Conservation (phyloP, 2,113 vertebrate genomes). For the mouse (Mus musculus) region GRCm39 chr2:15415001-15415500, state of each 20-base stretch:
- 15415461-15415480: too few species aligned
- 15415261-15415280: too few species aligned
- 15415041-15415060: not conserved
- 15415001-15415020: not conserved
- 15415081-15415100: not conserved
- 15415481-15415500: too few species aligned
- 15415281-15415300: too few species aligned
- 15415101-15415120: not conserved
- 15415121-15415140: not conserved
- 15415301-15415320: too few species aligned
- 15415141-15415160: not conserved
- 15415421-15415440: too few species aligned
- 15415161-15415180: not conserved
- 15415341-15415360: too few species aligned
- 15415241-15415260: not conserved
- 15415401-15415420: too few species aligned
- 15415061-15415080: not conserved
- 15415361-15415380: too few species aligned
- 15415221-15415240: not conserved
- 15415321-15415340: too few species aligned
- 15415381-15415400: too few species aligned
- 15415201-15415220: not conserved
- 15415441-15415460: too few species aligned
- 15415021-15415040: not conserved
- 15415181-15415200: not conserved